These are phyloP conservation scores for Romanomermis culicivorax DNA, from an alignment of 2,888 invertebrate species.

Conservation along the genomic window DNA sequence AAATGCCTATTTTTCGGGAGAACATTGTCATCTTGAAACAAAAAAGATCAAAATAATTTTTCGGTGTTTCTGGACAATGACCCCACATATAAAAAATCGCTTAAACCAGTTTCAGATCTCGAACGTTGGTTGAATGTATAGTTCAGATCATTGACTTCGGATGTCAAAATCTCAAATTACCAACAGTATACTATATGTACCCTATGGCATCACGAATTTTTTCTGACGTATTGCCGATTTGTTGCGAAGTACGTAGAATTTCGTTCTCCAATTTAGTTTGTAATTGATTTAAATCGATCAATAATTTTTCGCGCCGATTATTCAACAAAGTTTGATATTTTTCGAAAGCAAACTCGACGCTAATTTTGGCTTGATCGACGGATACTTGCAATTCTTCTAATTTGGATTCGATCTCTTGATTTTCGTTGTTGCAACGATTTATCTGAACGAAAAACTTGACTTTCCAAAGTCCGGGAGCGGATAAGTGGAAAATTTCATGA, in stretches of 20 bases:
- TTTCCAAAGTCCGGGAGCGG: too few species aligned
- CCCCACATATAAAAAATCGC: too few species aligned
- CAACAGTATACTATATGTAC: too few species aligned
- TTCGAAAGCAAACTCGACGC: conserved; percentile 29
- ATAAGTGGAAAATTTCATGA: too few species aligned
- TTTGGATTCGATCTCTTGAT: conserved; percentile 40
- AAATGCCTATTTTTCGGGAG: too few species aligned
- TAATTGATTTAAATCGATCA: conserved; percentile 27
- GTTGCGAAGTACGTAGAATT: conserved; percentile 60
- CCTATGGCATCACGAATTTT: conserved; percentile 65
- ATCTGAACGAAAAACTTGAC: neutral
- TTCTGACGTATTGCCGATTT: conserved; percentile 44
- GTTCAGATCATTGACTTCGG: too few species aligned
- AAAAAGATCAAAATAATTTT: too few species aligned
- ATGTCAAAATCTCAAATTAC: too few species aligned
- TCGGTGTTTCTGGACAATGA: too few species aligned
- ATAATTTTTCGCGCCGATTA: conserved; percentile 45
- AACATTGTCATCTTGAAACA: too few species aligned
- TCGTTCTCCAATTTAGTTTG: conserved; percentile 65
- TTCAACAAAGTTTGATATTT: conserved; percentile 51
- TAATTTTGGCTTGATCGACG: conserved; percentile 37
- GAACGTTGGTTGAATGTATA: too few species aligned
- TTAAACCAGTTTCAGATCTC: too few species aligned
- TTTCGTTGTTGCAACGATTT: neutral
- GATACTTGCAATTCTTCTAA: conserved; percentile 53